phyloP scores from a whole-genome alignment of 2,888 invertebrate genomes.

The Seira sanloemensis region DNA sequence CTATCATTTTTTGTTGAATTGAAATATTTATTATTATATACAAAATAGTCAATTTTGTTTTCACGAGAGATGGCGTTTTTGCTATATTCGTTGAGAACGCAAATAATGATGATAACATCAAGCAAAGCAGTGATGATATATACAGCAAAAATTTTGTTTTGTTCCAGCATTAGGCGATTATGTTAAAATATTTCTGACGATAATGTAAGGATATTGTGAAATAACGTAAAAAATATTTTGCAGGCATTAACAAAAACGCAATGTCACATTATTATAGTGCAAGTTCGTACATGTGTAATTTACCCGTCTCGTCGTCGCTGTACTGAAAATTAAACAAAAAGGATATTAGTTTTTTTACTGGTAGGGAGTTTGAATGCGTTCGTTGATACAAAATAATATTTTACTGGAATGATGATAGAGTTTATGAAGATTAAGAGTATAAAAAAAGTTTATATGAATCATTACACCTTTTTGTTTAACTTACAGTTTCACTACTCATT shows the following conservation, averaged over 20 bases:
- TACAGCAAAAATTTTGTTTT: slow-evolving; percentile 56
- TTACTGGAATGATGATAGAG: neutral
- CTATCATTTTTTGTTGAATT: neutral
- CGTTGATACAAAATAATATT: slow-evolving; percentile 41
- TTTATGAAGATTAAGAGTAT: too few relatives aligned
- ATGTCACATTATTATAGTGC: slow-evolving; percentile 62
- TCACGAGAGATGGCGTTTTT: neutral
- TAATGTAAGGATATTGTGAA: slow-evolving; percentile 24
- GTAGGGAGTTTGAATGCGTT: slow-evolving; percentile 62
- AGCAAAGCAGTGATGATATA: slow-evolving; percentile 59
- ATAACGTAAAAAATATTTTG: slow-evolving; percentile 25
- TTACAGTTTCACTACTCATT: too few relatives aligned
- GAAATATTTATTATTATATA: neutral
- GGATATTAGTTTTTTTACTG: slow-evolving; percentile 65
- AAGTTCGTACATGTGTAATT: slow-evolving; percentile 40
- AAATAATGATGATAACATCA: slow-evolving; percentile 39
- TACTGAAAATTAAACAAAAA: slow-evolving; percentile 57
- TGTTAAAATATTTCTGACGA: slow-evolving; percentile 23
- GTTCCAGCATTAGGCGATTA: slow-evolving; percentile 46
- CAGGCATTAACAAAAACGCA: slow-evolving; percentile 62
- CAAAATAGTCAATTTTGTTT: neutral
- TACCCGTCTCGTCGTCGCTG: slow-evolving; percentile 64
- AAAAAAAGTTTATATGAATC: slow-evolving; percentile 1
- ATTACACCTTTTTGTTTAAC: neutral
- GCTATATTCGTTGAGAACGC: neutral